Evolutionary conservation across 2,888 invertebrate species (phyloP), one percentile per base, ranked within the genome.

Genomic region (Hydrotaea cyrtoneurina): DNA sequence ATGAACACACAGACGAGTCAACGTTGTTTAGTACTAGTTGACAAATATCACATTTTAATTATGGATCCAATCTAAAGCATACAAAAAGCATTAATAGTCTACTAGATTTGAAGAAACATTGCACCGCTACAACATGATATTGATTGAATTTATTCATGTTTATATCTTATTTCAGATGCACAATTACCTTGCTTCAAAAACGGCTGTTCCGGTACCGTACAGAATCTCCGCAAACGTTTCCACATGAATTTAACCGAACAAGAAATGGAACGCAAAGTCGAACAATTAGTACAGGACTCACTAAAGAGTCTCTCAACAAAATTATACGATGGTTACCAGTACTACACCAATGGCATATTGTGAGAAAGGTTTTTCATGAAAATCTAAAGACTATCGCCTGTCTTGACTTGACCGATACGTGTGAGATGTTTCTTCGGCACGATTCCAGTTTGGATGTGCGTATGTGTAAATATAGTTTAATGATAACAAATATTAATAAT

Each of bases 291-390:
- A 53, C 97, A 98, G 89, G 97, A 97, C 91, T 98, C 98, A 88
- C 95, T 99, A 57, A 96, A 98, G 93, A 99, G 99, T 77, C 94
- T 99, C 87, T 99, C 99, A 86, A 99, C 99, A 11, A 96, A 98
- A 89, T 95, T 99, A 84, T 99, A 99, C 93, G 99, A 99, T 94
- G 97, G 98, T 92, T 99, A 98, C 93, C 99, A 99, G 94, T 99
- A 99, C 94, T 96, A 98, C 91, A 98, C 99, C 90, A 99, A 99
- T 93, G 99, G 99, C 87, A 99, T 99, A 90, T 92, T 93, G 93
- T 93, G 92, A 93, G 92, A 92, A 90, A 90, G 92, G 89, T 92
- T 93, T 92, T 92, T 90, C 84, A 92, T 92, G 92, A 92, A 92
- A 89, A 93, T 93, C 87, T 93, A 93, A 92, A 84, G 71, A 62